phyloP scores from a whole-genome alignment of 2,888 invertebrate species.

The Gymnoscelis rufifasciata region DNA sequence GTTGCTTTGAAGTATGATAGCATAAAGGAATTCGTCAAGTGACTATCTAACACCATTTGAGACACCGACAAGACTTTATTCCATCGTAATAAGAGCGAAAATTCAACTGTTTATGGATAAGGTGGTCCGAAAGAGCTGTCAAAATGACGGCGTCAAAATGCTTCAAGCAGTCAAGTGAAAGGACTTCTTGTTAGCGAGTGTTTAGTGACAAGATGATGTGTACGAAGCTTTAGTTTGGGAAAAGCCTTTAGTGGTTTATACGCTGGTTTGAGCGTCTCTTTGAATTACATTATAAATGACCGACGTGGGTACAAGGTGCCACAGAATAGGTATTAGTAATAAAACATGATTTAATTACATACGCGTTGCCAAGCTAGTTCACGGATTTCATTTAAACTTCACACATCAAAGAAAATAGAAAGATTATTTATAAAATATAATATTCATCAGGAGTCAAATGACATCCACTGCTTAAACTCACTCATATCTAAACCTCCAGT shows the following conservation, averaged over 20 bases:
- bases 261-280: conserved; percentile 23
- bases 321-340: not conserved
- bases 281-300: conserved; percentile 2
- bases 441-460: too few relatives aligned
- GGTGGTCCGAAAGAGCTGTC: conserved; percentile 59
- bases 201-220: conserved; percentile 57
- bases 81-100: conserved; percentile 16
- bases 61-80: conserved; percentile 38
- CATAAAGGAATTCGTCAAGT: conserved; percentile 67
- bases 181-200: conserved; percentile 67
- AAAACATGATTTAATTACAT: not conserved
- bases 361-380: too few relatives aligned
- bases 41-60: conserved; percentile 60
- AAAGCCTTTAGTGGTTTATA: conserved; percentile 24
- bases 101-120: conserved; percentile 40
- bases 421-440: too few relatives aligned
- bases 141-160: conserved; percentile 66
- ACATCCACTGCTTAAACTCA: too few relatives aligned
- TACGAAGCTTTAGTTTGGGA: conserved; percentile 16
- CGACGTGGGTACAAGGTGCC: conserved; percentile 1
- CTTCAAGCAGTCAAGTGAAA: conserved; percentile 65
- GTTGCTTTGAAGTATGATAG: conserved; percentile 30
- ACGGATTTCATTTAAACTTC: too few relatives aligned
- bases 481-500: too few relatives aligned
- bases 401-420: too few relatives aligned